Percentiles rank a stretch among this genome's conserved stretches.
These are phyloP conservation scores for Microplitis manilae DNA, from an alignment of 2,888 invertebrate species.

Conservation along the genomic window DNA sequence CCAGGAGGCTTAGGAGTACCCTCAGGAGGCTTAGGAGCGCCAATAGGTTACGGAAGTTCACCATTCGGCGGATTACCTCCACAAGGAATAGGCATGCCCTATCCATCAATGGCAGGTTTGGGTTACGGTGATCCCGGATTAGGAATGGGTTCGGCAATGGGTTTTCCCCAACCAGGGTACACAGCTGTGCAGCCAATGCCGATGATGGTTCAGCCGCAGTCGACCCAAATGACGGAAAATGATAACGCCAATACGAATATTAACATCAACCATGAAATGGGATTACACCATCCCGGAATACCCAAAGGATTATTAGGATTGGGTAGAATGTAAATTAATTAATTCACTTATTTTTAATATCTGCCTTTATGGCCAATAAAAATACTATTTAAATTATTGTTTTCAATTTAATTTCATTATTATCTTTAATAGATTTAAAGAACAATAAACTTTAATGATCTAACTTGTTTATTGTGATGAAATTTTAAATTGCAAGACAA, in stretches of 20 bases:
- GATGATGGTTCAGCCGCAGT: slow-evolving; percentile 18
- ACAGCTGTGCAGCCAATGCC: not conserved
- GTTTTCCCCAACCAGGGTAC: not conserved
- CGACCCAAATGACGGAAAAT: slow-evolving; percentile 34
- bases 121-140: not conserved
- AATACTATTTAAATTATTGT: not conserved
- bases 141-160: not conserved
- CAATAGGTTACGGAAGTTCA: not conserved
- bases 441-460: no score
- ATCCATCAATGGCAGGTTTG: not conserved
- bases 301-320: slow-evolving; percentile 28
- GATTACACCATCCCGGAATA: slow-evolving; percentile 31
- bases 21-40: not conserved
- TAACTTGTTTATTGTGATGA: no score
- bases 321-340: slow-evolving; percentile 16
- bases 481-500: no score
- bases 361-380: not conserved
- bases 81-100: not conserved
- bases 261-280: slow-evolving; percentile 46
- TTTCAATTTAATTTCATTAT: no score
- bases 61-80: not conserved
- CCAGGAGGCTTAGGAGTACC: not conserved
- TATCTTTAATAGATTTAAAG: no score
- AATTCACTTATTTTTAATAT: not conserved
- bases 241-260: slow-evolving; percentile 47